Evolutionary conservation across 2,797 vertebrate genomes (phyloP).

Genomic region (Falco columbarius): DNA sequence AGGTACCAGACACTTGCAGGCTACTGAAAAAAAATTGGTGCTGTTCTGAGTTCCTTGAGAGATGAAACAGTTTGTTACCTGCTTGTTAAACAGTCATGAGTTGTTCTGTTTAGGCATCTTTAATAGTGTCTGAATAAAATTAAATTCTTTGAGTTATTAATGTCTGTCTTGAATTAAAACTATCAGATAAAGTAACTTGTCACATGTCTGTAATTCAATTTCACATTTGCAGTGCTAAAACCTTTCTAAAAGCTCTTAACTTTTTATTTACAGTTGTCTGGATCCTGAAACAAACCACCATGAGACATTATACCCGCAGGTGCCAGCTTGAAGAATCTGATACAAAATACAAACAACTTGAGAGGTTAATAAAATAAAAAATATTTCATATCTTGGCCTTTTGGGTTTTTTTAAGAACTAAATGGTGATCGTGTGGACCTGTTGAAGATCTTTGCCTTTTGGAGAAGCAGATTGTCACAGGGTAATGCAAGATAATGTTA

Average conservation of each 20-base stretch:
- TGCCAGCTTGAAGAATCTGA: not conserved
- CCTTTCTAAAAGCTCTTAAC: not conserved
- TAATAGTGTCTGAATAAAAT: not conserved
- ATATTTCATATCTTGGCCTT: not conserved
- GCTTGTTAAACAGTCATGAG: not conserved
- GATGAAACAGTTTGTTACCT: not conserved
- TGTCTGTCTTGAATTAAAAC: not conserved
- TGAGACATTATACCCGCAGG: not conserved
- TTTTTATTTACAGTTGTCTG: conserved; percentile 32
- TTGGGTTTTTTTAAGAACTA: not conserved
- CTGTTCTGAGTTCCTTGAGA: not conserved
- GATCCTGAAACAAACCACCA: not conserved
- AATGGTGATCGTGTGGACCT: not conserved
- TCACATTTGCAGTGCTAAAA: not conserved
- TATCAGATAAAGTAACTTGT: not conserved
- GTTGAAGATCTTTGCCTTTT: not conserved
- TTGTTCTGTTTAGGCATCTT: not conserved
- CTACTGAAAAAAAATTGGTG: not conserved
- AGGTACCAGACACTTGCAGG: not conserved
- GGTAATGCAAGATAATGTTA: not conserved
- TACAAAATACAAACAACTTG: not conserved
- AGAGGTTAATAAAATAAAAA: conserved; percentile 31
- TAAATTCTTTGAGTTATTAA: not conserved
- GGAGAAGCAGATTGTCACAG: not conserved
- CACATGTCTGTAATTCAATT: not conserved